Evolutionary conservation across 2,797 vertebrate genomes (phyloP), one percentile per base, ranked within the genome.

Genomic region (Syngnathus rostellatus): DNA sequence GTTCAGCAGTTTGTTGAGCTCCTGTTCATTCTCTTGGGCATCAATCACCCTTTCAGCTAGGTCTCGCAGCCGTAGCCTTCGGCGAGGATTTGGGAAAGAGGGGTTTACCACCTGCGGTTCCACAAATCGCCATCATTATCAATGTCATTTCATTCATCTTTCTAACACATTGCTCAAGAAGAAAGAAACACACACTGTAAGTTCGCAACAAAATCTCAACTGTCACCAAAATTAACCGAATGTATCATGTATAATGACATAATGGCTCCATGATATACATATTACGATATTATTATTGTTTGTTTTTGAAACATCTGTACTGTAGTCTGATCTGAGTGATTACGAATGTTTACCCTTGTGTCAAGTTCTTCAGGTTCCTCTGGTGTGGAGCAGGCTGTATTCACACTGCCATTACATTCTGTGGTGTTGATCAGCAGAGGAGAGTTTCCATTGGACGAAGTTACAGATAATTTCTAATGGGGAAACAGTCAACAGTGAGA

Each of bases 1-100:
- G 0, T 94, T 97, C 48, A 98, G 93, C 38, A 98, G 91, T 65
- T 96, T 94, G 85, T 97, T 98, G 65, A 98, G 92, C 78, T 98
- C 95, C 48, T 94, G 94, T 66, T 98, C 95, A 0, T 97, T 95
- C 85, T 98, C 93, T 0, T 95, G 95, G 51, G 94, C 94, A 0
- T 96, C 95, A 0, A 94, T 93, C 72, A 97, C 95, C 1, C 94
- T 82, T 76, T 96, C 95, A 0, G 95, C 94, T 82, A 98, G 80
- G 80, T 97, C 95, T 55, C 93, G 88, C 37, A 98, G 86, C 5
- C 94, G 92, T 68, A 97, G 86, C 19, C 95, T 89, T 51, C 94
- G 88, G 19, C 94, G 93, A 0, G 95, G 95, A 84, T 98, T 97
- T 46, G 95, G 95, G 58, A 98, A 98, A 0, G 95, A 95, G 0